Base-by-base conservation (phyloP, 2,113 vertebrate genomes). In the Clarias gariepinus region DNA sequence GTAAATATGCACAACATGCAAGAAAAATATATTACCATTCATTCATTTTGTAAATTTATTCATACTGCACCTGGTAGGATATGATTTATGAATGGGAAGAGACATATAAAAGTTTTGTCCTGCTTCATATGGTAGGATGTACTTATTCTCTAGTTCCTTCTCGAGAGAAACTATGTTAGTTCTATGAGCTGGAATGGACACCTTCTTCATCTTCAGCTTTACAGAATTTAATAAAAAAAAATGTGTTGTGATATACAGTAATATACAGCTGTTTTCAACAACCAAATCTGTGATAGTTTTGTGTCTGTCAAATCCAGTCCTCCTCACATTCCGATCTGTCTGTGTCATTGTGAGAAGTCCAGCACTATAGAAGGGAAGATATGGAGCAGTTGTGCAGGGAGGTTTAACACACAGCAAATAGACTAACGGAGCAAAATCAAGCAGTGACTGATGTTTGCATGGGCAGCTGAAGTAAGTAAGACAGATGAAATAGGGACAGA, bases 251-350 rank as follows among this genome's bases (percentile, higher is more conserved):
- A 80, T 76, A 30, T n/a, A 28, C 9, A 55, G 61, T 87, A 85
- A 15, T 79, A 33, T 18, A 30, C 83, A 84, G 82, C 78, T 84
- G 89, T 66, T 73, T 79, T 78, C 71, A 58, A 74, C 78, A 53
- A 80, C 82, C 19, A 33, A 85, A 61, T 86, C 47, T 28, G 41
- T 85, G 76, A 58, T 66, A 63, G 53, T 41, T 89, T 80, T 86
- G 74, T 78, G 61, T 87, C 82, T 86, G 84, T 78, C 84, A 90
- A 79, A 83, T 73, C 68, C 81, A n/a, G 28, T 74, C 9, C 30
- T 76, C 80, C 66, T 83, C 84, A 82, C 61, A 77, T 73, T 87
- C 84, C 21, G 16, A 87, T 89, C 85, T 84, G 53, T 79, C 61
- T 41, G 76, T 55, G 23, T 58, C 30, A 36, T 61, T 64, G 23